Conservation (phyloP, 2,113 vertebrate species). For the Sapajus apella region DNA sequence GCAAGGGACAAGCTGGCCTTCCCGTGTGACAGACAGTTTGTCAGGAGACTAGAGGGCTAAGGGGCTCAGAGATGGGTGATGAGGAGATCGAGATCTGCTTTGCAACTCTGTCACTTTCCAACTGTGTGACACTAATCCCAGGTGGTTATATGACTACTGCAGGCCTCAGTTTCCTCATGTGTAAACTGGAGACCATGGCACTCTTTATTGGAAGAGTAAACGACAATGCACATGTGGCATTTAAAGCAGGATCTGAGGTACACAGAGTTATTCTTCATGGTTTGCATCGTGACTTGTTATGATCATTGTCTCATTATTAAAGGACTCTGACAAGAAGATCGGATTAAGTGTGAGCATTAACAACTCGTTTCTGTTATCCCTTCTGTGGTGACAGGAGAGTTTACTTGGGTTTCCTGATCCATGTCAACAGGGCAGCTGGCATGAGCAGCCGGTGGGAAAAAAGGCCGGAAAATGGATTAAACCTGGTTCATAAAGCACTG, state of each 20-base stretch:
- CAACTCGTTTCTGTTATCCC: not conserved
- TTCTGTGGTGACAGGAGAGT: not conserved
- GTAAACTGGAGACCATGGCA: not conserved
- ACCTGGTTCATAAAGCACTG: not conserved
- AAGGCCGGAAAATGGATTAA: not conserved
- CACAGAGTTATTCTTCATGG: not conserved
- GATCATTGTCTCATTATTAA: not conserved
- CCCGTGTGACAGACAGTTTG: not conserved
- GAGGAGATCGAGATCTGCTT: not conserved
- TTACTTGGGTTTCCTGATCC: not conserved
- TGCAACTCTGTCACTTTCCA: not conserved
- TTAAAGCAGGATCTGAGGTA: not conserved
- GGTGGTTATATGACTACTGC: not conserved
- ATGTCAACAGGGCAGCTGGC: not conserved
- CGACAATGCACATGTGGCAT: not conserved
- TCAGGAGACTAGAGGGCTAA: not conserved
- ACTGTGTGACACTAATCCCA: not conserved
- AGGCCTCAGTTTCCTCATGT: not conserved
- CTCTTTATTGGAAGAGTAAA: not conserved
- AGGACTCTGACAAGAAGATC: not conserved
- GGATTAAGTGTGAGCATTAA: not conserved
- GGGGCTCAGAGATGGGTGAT: not conserved
- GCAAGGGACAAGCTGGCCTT: not conserved
- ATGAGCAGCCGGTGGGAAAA: not conserved
- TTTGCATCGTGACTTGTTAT: not conserved